phyloP scores from a whole-genome alignment of 2,113 vertebrate genomes.

The Semnornis frantzii region DNA sequence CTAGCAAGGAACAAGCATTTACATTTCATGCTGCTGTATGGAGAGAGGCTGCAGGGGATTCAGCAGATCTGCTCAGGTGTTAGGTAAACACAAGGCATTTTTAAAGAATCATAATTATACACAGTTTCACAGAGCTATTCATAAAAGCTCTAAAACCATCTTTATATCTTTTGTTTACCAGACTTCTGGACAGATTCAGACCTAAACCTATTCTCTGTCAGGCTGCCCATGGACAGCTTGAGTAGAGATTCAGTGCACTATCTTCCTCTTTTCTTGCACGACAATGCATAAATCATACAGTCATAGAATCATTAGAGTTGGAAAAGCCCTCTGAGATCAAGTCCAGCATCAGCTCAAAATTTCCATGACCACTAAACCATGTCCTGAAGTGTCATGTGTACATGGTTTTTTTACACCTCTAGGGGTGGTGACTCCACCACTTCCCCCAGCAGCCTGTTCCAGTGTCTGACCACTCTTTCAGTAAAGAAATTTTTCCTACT shows the following conservation, averaged over 20 bases:
- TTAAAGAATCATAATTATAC: neutral
- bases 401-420: too few relatives aligned
- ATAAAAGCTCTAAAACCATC: neutral
- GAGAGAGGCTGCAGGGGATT: neutral
- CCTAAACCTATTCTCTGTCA: neutral
- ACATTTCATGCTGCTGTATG: neutral
- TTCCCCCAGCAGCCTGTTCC: too few relatives aligned
- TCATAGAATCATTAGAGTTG: too few relatives aligned
- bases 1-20: neutral
- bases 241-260: neutral
- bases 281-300: neutral
- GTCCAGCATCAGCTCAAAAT: too few relatives aligned
- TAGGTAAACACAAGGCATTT: neutral
- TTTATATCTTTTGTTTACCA: neutral
- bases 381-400: too few relatives aligned
- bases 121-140: neutral
- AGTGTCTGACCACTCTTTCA: too few relatives aligned
- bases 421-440: too few relatives aligned
- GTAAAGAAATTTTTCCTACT: too few relatives aligned
- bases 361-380: too few relatives aligned
- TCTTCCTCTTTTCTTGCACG: neutral
- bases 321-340: too few relatives aligned
- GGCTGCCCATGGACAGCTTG: neutral
- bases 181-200: neutral
- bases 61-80: neutral